Conservation (phyloP, 2,888 invertebrate species). For the Peribatodes rhomboidaria region DNA sequence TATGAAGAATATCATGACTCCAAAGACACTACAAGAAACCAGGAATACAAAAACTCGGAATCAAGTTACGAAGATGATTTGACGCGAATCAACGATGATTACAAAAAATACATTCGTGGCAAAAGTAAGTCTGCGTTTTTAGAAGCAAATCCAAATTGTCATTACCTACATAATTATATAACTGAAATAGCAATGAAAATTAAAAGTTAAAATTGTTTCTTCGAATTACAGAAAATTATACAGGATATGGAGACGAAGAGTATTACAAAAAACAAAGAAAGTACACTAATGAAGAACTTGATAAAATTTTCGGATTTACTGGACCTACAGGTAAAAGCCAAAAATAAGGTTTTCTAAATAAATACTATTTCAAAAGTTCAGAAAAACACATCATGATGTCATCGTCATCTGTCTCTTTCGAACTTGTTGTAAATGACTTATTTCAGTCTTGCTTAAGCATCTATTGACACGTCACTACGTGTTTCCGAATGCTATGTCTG, state of each 20-base stretch:
- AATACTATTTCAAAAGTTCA: too few relatives aligned
- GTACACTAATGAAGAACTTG: neutral
- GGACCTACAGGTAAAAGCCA: constrained; percentile 14
- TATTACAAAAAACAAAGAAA: neutral
- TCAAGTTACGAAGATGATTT: neutral
- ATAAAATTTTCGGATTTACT: constrained; percentile 11
- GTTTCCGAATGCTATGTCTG: too few relatives aligned
- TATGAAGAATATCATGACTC: neutral
- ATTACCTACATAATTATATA: too few relatives aligned
- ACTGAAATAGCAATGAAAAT: too few relatives aligned
- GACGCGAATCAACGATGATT: neutral
- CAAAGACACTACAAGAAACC: neutral
- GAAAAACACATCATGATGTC: too few relatives aligned
- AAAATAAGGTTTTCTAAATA: too few relatives aligned
- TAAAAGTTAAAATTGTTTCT: neutral
- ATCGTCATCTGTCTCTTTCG: too few relatives aligned
- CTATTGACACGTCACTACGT: too few relatives aligned
- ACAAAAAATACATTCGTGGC: neutral
- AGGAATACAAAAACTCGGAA: neutral
- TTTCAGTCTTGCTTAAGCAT: too few relatives aligned
- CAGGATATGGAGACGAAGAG: neutral
- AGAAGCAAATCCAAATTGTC: too few relatives aligned
- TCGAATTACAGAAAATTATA: neutral
- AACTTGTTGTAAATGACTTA: too few relatives aligned
- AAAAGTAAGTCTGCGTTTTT: neutral